phyloP scores from a whole-genome alignment of 2,888 invertebrate species.

The Embidobia sp. region DNA sequence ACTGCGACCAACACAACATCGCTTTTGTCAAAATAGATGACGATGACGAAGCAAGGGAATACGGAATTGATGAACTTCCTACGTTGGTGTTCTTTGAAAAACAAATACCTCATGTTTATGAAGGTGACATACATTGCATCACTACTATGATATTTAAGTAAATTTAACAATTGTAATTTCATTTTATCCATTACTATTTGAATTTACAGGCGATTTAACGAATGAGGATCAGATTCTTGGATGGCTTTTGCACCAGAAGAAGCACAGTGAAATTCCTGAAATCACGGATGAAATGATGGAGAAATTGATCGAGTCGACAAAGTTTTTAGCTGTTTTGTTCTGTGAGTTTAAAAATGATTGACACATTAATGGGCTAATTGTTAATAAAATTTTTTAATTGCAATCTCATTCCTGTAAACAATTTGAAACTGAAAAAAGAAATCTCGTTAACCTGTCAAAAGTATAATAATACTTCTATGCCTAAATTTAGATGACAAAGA shows the following conservation, averaged over 20 bases:
- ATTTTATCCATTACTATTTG: too few relatives aligned
- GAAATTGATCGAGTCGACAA: constrained; percentile 90
- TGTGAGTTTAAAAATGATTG: constrained; percentile 88
- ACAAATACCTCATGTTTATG: constrained; percentile 85
- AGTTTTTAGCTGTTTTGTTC: constrained; percentile 93
- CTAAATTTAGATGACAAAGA: constrained; percentile 94
- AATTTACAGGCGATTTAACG: constrained; percentile 88
- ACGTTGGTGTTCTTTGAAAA: constrained; percentile 89
- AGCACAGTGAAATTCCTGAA: constrained; percentile 95
- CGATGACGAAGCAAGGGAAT: constrained; percentile 93
- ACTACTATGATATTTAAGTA: too few relatives aligned
- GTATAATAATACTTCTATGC: too few relatives aligned
- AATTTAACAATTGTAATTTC: too few relatives aligned
- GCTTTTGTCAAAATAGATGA: constrained; percentile 96
- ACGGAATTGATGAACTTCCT: constrained; percentile 92
- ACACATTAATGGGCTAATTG: too few relatives aligned
- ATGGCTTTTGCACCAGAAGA: constrained; percentile 95
- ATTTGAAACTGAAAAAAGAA: too few relatives aligned
- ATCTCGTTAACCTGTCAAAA: too few relatives aligned
- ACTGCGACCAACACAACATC: constrained; percentile 95
- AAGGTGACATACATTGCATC: too few relatives aligned
- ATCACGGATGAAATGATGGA: constrained; percentile 97
- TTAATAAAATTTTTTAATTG: too few relatives aligned
- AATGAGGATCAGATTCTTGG: constrained; percentile 95
- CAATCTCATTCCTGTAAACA: too few relatives aligned